Base-by-base conservation (phyloP, 2,113 vertebrate genomes). In the Hippocampus guttulatus region DNA sequence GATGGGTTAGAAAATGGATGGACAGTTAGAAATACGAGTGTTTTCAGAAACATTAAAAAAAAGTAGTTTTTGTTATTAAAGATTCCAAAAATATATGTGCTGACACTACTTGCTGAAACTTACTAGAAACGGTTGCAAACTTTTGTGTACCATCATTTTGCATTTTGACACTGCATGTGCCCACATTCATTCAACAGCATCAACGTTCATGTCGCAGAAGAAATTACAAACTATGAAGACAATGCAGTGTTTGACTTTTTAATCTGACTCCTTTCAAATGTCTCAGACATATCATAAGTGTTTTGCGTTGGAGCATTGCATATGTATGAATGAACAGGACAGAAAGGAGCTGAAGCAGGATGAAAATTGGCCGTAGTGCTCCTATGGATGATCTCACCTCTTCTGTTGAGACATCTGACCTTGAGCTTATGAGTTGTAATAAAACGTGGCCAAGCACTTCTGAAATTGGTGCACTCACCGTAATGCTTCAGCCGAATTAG, bases 391-490 rank as follows among this genome's bases (percentile, higher is more conserved):
- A 82, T 82, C 65, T 74, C 45, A 75, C 82, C 77, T 88, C 88
- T 89, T 91, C 90, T 86, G 91, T 87, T 88, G 83, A 84, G 61
- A 85, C 80, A 61, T 87, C 86, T 91, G 91, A 93, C 92, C 92
- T 93, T 92, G 91, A 82, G 84, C 89, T 92, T 91, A 92, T 88
- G 90, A 91, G 91, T 87, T 82, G 88, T 88, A 90, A 90, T 92
- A 92, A 91, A 92, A 88, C 74, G 87, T 85, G 72, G 80, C 88
- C 88, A 82, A 87, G 87, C 90, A 90, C 89, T 91, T 81, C 87
- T 85, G 87, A 88, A 91, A 91, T 90, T 87, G 90, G 84, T 90
- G 86, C 89, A 83, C 84, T 91, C 81, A 41, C 82, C 27, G 73
- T 81, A 83, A 89, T 88, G 80, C 78, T 83, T 73, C 71, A 60